phyloP scores from a whole-genome alignment of 2,797 vertebrate species.

The Pyrocephalus nanus region DNA sequence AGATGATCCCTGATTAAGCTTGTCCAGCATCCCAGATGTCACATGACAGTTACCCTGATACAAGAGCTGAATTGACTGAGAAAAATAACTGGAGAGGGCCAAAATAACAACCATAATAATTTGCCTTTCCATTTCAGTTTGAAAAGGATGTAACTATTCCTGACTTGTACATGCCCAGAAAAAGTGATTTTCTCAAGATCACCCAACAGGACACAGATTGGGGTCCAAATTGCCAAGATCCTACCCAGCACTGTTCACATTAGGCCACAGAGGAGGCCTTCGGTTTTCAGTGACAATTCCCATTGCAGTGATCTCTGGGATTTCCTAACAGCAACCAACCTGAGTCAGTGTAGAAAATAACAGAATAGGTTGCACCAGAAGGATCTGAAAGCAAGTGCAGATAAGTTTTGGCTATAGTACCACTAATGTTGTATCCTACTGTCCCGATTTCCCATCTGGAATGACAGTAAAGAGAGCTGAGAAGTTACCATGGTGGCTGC shows the following conservation, averaged over 20 bases:
- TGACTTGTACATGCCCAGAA: neutral
- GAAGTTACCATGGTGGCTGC: neutral
- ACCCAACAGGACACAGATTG: neutral
- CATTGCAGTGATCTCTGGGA: neutral
- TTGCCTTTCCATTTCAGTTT: neutral
- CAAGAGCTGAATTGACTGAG: neutral
- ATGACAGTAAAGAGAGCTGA: neutral
- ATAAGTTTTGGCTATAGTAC: neutral
- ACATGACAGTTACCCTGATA: conserved; percentile 8
- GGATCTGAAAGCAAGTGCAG: neutral
- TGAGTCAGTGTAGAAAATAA: neutral
- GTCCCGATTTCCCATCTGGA: neutral
- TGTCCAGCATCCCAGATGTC: neutral
- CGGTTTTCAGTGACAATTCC: fast-evolving
- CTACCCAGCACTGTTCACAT: neutral
- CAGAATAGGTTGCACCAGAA: neutral
- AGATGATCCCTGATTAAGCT: conserved; percentile 57
- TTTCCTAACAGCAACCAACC: neutral
- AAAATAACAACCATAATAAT: neutral
- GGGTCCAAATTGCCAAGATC: neutral
- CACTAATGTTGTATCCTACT: neutral
- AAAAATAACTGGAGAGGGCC: neutral
- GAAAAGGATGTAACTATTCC: neutral
- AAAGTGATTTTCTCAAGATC: neutral
- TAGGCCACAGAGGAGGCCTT: neutral